phyloP scores from a whole-genome alignment of 2,888 invertebrate genomes.

The Lamellibrachia columna region DNA sequence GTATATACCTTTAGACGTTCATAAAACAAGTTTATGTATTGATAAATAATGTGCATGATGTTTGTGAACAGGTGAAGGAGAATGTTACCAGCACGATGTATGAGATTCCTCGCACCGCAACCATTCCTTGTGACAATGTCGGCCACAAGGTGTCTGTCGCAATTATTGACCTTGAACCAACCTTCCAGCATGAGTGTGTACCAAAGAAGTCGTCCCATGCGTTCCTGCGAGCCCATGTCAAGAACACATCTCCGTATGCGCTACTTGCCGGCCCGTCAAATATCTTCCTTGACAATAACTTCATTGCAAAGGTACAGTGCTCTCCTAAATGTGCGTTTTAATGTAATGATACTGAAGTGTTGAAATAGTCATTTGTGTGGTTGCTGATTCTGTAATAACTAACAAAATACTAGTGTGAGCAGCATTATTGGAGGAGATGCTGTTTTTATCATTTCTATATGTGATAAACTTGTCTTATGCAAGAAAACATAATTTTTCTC shows the following conservation, averaged over 20 bases:
- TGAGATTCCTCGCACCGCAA: constrained; percentile 61
- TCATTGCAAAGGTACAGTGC: constrained; percentile 61
- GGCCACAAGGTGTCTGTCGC: constrained; percentile 62
- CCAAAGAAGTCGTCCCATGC: constrained; percentile 63
- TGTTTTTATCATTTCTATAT: background rate
- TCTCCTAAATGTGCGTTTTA: background rate
- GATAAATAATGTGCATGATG: background rate
- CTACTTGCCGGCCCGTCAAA: constrained; percentile 64
- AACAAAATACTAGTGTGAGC: background rate
- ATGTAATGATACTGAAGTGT: background rate
- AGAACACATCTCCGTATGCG: constrained; percentile 62
- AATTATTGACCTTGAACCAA: constrained; percentile 63
- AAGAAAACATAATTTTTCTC: background rate
- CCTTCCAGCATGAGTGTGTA: constrained; percentile 61
- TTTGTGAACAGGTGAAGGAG: constrained; percentile 54
- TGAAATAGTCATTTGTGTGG: background rate
- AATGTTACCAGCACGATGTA: constrained; percentile 62
- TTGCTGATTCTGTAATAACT: background rate
- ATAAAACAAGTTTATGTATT: background rate
- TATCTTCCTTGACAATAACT: constrained; percentile 67
- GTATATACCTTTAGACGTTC: too few relatives aligned
- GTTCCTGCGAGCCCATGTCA: constrained; percentile 64
- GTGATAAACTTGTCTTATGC: background rate
- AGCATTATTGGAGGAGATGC: background rate
- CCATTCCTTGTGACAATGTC: constrained; percentile 62